A percentile compares a stretch with the other conserved stretches of the same genome.
These are phyloP conservation scores for Epinephelus awoara DNA, from an alignment of 2,797 vertebrate genomes.

Conservation along the genomic window DNA sequence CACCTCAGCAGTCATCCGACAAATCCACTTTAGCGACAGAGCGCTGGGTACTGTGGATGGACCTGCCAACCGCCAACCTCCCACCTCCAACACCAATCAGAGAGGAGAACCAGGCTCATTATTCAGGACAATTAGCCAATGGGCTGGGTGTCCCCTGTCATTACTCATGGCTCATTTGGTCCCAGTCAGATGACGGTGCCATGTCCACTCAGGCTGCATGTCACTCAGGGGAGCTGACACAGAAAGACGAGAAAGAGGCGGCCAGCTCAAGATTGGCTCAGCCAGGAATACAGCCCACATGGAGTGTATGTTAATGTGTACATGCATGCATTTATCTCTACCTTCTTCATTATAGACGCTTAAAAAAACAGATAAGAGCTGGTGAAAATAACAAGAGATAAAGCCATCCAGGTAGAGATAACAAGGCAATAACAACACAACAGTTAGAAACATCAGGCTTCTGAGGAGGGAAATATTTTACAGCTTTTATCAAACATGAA, in stretches of 20 bases:
- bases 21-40: slow-evolving; percentile 65
- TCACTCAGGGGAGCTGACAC: slow-evolving; percentile 67
- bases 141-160: slow-evolving; percentile 62
- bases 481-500: slow-evolving; percentile 32
- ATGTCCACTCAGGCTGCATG: slow-evolving; percentile 69
- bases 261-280: slow-evolving; percentile 26
- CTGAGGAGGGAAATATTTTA: slow-evolving; percentile 20
- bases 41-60: slow-evolving; percentile 19
- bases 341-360: neutral
- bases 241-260: slow-evolving; percentile 27
- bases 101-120: slow-evolving; percentile 60
- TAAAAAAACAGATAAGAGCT: neutral
- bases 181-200: slow-evolving; percentile 74
- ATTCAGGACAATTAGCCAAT: slow-evolving; percentile 82
- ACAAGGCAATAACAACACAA: neutral
- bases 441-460: neutral
- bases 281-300: slow-evolving; percentile 14
- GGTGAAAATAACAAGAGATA: neutral
- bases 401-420: neutral
- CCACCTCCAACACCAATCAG: slow-evolving; percentile 69
- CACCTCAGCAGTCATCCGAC: slow-evolving; percentile 50
- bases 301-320: neutral
- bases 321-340: slow-evolving; percentile 9
- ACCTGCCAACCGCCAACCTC: slow-evolving; percentile 58
- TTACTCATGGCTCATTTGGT: slow-evolving; percentile 79